phyloP scores from a whole-genome alignment of 2,113 vertebrate genomes.

The Odocoileus virginianus region DNA sequence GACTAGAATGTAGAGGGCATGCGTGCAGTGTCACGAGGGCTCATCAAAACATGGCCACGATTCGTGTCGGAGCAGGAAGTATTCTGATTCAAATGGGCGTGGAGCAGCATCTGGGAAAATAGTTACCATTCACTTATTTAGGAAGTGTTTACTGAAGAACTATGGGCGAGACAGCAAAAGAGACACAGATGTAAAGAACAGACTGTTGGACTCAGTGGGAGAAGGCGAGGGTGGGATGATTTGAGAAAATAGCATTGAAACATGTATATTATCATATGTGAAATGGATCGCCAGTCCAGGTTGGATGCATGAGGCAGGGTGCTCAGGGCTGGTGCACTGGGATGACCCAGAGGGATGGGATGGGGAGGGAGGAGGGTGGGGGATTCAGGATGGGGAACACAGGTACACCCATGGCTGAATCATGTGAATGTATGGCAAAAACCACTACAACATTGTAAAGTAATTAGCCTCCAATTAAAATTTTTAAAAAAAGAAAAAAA shows the following conservation, averaged over 20 bases:
- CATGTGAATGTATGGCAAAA: neutral
- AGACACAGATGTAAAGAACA: neutral
- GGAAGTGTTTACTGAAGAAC: neutral
- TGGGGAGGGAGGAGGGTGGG: neutral
- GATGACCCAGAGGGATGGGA: neutral
- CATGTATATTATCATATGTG: neutral
- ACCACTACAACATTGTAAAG: neutral
- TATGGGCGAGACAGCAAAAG: neutral
- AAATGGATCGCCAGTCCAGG: neutral
- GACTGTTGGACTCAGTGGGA: neutral
- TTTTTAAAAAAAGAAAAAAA: neutral
- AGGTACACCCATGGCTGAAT: neutral
- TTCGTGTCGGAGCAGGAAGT: neutral
- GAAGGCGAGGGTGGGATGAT: neutral
- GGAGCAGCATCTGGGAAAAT: neutral
- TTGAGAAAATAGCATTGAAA: neutral
- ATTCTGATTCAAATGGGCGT: neutral
- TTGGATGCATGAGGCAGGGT: neutral
- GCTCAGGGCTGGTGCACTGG: neutral
- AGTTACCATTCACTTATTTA: neutral
- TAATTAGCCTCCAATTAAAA: neutral
- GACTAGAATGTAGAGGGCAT: neutral
- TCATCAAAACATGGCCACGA: neutral
- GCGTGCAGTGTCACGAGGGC: neutral
- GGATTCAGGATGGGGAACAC: neutral